Evolutionary conservation across 2,113 vertebrate species (phyloP).

Genomic region (Pomatorhinus ruficollis): DNA sequence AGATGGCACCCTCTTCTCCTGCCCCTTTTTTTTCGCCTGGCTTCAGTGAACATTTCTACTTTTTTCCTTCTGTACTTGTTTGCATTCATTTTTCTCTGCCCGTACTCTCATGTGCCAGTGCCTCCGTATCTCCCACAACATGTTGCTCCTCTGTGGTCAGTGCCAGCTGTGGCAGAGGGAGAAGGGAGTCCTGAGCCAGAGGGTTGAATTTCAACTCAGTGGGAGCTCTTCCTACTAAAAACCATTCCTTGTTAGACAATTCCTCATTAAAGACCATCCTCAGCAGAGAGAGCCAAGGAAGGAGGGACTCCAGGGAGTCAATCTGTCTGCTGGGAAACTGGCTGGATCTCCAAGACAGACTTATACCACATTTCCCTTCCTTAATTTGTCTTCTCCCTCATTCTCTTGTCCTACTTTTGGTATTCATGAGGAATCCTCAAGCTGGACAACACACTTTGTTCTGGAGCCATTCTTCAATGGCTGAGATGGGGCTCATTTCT

Average conservation of each 20-base stretch:
- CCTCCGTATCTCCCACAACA: not conserved
- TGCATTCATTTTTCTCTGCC: not conserved
- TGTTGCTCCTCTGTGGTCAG: not conserved
- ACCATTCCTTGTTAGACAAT: not conserved
- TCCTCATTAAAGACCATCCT: not conserved
- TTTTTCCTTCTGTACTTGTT: not conserved
- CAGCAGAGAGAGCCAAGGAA: not conserved
- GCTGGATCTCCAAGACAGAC: not conserved
- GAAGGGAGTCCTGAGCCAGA: not conserved
- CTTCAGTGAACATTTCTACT: not conserved
- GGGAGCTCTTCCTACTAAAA: not conserved
- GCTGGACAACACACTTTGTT: not conserved
- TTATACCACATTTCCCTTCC: not conserved
- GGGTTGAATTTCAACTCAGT: not conserved
- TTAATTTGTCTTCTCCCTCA: not conserved
- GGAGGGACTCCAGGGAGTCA: not conserved
- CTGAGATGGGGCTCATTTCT: not conserved
- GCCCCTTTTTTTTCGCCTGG: not conserved
- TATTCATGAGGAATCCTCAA: not conserved
- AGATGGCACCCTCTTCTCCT: not conserved
- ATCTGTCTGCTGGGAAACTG: not conserved
- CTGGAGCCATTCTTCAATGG: not conserved
- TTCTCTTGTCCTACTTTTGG: not conserved
- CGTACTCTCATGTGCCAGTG: accelerated
- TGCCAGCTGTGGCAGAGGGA: not conserved